A percentile compares a stretch with the other conserved stretches of the same genome.
Evolutionary conservation across 2,888 invertebrate species (phyloP).

Genomic region (Ectemnius cavifrons): DNA sequence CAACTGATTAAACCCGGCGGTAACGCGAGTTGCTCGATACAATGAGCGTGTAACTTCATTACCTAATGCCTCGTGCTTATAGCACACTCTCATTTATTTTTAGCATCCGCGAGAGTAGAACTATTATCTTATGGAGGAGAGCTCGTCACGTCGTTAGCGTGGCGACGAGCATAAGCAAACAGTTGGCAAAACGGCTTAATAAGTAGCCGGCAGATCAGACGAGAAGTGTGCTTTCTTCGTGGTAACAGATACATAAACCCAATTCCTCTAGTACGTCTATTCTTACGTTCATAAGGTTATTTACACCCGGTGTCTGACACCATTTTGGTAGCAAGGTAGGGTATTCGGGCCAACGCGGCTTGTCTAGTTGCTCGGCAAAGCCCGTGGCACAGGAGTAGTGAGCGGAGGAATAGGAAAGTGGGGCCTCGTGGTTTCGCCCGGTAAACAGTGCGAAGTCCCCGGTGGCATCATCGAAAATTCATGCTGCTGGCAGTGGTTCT

Average conservation of each 20-base stretch:
- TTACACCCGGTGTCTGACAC: conserved; percentile 62
- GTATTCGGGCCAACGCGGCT: conserved; percentile 41
- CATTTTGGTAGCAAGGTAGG: conserved; percentile 52
- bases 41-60: conserved; percentile 9
- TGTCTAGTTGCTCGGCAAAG: conserved; percentile 33
- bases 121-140: conserved; percentile 3
- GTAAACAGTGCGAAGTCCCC: conserved; percentile 4
- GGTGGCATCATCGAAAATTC: conserved; percentile 1
- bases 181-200: conserved; percentile 24
- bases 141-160: too few relatives aligned
- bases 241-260: conserved; percentile 46
- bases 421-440: conserved; percentile 15
- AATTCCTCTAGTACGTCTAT: conserved; percentile 60
- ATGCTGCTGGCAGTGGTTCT: background rate
- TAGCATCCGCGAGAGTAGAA: background rate
- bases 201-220: background rate
- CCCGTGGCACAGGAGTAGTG: conserved; percentile 13
- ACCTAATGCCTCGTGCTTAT: background rate
- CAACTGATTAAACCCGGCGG: too few relatives aligned
- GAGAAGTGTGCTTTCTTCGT: conserved; percentile 34
- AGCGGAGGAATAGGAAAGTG: conserved; percentile 6
- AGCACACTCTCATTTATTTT: background rate
- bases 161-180: conserved; percentile 10
- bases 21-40: background rate
- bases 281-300: conserved; percentile 65